Evolutionary conservation across 2,113 vertebrate species (phyloP), one percentile per base, ranked within the genome.

Genomic region (Otolemur garnettii): DNA sequence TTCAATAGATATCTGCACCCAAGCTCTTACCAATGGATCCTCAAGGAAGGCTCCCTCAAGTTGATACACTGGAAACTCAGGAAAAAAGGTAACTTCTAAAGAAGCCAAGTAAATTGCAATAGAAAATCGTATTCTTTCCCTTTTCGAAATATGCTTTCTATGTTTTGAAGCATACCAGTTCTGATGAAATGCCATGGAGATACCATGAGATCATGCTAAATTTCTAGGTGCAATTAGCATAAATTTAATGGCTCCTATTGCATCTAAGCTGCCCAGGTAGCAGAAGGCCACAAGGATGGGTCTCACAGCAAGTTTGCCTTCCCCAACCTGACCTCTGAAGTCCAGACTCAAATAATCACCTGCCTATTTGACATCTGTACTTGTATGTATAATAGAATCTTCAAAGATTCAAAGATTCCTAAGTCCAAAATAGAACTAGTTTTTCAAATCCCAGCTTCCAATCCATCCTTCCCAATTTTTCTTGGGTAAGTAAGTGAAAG

Each of bases 31-130:
- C 7, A 55, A 33, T 57, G 71, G 62, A 53, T 35, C 7, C 79
- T 93, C 79, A 64, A 57, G 15, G 64, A 90, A 86, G 45, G 7
- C 10, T n/a, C 64, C 64, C 57, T 55, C 30, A 22, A 26, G 35
- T 71, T 26, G 35, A 74, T 80, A 86, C 24, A 85, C 5, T 35
- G 72, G 28, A 80, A 64, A 33, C 50, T 85, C 66, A 84, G 55
- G 72, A 79, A 72, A 24, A 75, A 93, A 84, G 38, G 53, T 53
- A 71, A 71, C 55, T 89, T 89, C 59, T 81, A 66, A 83, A 78
- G 62, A 21, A 78, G 5, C 88, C 59, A 60, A 90, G 59, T 77
- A 68, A 75, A 59, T 53, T 42, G 60, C 72, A 77, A 82, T 30
- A 82, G 57, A 88, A 92, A 88, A 69, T 11, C 6, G 1, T 33